A percentile compares a stretch with the other conserved stretches of the same genome.
These are phyloP conservation scores for Protomyctophum bolini DNA, from an alignment of 2,113 vertebrate species.

Conservation along the genomic window DNA sequence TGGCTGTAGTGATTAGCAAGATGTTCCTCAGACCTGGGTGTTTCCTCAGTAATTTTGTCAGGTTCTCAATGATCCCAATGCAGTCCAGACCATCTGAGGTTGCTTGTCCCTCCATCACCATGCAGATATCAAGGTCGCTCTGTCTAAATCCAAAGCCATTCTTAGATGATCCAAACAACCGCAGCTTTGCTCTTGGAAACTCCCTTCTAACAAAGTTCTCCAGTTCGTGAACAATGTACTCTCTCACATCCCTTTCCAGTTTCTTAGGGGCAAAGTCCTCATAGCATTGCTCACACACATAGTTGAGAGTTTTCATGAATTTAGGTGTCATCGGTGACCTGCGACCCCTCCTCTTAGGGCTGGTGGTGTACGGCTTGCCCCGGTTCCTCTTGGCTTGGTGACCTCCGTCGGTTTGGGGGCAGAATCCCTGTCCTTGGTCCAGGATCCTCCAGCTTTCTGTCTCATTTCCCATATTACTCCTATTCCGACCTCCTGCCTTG, in stretches of 20 bases:
- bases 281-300: slow-evolving; percentile 90
- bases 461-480: slow-evolving; percentile 71
- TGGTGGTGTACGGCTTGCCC: slow-evolving; percentile 68
- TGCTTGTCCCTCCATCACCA: slow-evolving; percentile 89
- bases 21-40: slow-evolving; percentile 91
- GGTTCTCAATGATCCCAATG: slow-evolving; percentile 87
- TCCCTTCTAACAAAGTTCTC: slow-evolving; percentile 87
- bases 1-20: slow-evolving; percentile 93
- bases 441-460: slow-evolving; percentile 77
- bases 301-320: slow-evolving; percentile 84
- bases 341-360: slow-evolving; percentile 77
- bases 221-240: slow-evolving; percentile 87
- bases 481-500: slow-evolving; percentile 76
- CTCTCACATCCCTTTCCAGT: slow-evolving; percentile 85
- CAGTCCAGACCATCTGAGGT: slow-evolving; percentile 87
- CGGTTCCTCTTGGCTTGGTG: slow-evolving; percentile 74
- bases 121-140: slow-evolving; percentile 95
- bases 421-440: slow-evolving; percentile 74
- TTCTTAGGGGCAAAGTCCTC: slow-evolving; percentile 86
- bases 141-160: slow-evolving; percentile 96
- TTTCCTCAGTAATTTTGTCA: slow-evolving; percentile 88
- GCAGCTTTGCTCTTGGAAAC: slow-evolving; percentile 87
- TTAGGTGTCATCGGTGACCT: slow-evolving; percentile 81
- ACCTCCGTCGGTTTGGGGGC: slow-evolving; percentile 76
- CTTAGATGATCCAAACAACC: slow-evolving; percentile 94